Conservation (phyloP, 2,113 vertebrate genomes). For the Peromyscus californicus region DNA sequence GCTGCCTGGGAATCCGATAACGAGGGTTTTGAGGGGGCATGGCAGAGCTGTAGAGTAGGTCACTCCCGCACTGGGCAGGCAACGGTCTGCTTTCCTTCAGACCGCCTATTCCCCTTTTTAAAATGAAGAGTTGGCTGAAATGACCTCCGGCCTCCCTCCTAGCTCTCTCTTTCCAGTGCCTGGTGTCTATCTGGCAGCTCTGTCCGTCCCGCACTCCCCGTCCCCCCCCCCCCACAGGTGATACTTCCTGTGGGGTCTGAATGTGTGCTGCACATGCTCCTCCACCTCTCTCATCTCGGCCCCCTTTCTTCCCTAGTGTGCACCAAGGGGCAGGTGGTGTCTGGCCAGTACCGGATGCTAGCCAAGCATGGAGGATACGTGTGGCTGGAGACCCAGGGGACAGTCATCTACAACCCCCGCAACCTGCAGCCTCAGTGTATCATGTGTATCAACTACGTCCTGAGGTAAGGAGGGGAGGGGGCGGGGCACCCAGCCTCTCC, state of each 20-base stretch:
- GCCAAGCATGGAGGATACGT: conserved; percentile 96
- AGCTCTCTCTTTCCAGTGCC: background rate
- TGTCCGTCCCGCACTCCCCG: too few species aligned
- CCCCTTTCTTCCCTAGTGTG: conserved; percentile 89
- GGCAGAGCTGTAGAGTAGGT: background rate
- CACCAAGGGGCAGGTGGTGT: conserved; percentile 95
- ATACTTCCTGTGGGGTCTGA: background rate
- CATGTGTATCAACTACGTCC: conserved; percentile 95
- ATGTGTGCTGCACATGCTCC: background rate
- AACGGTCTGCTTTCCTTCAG: background rate
- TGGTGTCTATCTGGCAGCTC: background rate
- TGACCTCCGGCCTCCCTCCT: background rate
- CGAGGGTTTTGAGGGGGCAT: background rate
- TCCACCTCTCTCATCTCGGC: background rate
- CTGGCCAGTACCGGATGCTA: conserved; percentile 95
- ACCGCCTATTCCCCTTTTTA: background rate
- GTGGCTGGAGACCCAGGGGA: conserved; percentile 97
- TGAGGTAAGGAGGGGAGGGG: conserved; percentile 89
- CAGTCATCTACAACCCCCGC: conserved; percentile 92
- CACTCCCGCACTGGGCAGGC: background rate
- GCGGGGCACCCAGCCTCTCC: accelerated
- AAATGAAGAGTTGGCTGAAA: background rate
- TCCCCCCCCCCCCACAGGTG: background rate
- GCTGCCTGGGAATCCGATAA: background rate
- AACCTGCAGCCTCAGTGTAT: conserved; percentile 94